phyloP scores from a whole-genome alignment of 2,797 vertebrate species.

The Cottoperca gobio region DNA sequence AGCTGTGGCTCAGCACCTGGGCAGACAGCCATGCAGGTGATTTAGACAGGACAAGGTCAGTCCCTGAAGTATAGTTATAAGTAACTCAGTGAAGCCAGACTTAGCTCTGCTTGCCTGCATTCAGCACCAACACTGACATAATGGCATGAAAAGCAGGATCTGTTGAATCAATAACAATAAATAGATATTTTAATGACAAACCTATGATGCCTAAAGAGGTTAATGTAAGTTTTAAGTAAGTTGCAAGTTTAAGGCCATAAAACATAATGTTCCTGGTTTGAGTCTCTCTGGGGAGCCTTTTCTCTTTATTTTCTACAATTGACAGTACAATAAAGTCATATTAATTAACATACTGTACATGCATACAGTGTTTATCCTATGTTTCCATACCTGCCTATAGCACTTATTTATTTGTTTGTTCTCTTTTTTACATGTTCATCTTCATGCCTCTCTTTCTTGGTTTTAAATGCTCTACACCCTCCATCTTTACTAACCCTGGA shows the following conservation, averaged over 20 bases:
- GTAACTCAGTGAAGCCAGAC: background rate
- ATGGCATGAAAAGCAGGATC: background rate
- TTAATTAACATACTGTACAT: background rate
- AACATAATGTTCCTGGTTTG: background rate
- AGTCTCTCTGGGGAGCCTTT: background rate
- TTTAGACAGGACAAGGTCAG: slow-evolving; percentile 73
- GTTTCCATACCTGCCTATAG: background rate
- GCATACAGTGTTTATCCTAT: background rate
- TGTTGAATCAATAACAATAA: background rate
- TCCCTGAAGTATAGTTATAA: slow-evolving; percentile 28
- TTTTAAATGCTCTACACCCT: slow-evolving; percentile 29
- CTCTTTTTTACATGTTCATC: background rate
- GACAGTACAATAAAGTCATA: background rate
- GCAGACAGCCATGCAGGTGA: slow-evolving; percentile 70
- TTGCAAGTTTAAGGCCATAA: no score
- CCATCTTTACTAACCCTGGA: slow-evolving; percentile 47
- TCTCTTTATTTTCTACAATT: background rate
- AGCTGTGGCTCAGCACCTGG: slow-evolving; percentile 58
- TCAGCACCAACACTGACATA: slow-evolving; percentile 1
- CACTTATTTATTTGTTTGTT: slow-evolving; percentile 7
- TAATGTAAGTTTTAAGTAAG: background rate
- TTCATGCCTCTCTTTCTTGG: slow-evolving; percentile 14
- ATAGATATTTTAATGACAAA: background rate
- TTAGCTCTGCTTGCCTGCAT: background rate
- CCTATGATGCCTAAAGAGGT: background rate